phyloP scores from a whole-genome alignment of 2,888 invertebrate genomes.

The Cephus pygmeus region DNA sequence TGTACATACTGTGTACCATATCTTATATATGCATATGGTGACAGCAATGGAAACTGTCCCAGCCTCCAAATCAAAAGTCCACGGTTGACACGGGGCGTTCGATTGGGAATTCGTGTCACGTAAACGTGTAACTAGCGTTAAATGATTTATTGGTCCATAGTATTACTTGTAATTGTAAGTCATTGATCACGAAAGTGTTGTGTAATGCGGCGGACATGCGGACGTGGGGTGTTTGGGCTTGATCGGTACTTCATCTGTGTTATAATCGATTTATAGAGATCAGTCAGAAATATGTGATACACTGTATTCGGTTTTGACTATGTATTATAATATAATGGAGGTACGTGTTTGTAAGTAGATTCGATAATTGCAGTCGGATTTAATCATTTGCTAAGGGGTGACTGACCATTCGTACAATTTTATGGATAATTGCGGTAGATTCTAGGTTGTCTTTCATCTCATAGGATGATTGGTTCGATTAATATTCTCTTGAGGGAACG shows the following conservation, averaged over 20 bases:
- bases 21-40: background rate
- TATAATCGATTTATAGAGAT: background rate
- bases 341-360: too few relatives aligned
- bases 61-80: background rate
- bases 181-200: slow-evolving; percentile 10
- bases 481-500: background rate
- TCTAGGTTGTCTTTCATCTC: background rate
- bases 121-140: slow-evolving; percentile 8
- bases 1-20: background rate
- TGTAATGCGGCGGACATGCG: slow-evolving; percentile 3
- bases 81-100: background rate
- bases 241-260: slow-evolving; percentile 11
- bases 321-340: background rate
- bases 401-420: background rate
- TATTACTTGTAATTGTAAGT: slow-evolving; percentile 24
- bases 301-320: background rate
- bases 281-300: background rate
- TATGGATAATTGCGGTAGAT: background rate
- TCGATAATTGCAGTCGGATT: background rate
- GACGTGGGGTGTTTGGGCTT: background rate
- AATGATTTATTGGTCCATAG: slow-evolving; percentile 23
- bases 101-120: slow-evolving; percentile 12
- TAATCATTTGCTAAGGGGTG: background rate
- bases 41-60: background rate
- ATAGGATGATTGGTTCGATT: background rate